Evolutionary conservation across 2,797 vertebrate genomes (phyloP).

Genomic region (Typhlichthys eigenmanni): DNA sequence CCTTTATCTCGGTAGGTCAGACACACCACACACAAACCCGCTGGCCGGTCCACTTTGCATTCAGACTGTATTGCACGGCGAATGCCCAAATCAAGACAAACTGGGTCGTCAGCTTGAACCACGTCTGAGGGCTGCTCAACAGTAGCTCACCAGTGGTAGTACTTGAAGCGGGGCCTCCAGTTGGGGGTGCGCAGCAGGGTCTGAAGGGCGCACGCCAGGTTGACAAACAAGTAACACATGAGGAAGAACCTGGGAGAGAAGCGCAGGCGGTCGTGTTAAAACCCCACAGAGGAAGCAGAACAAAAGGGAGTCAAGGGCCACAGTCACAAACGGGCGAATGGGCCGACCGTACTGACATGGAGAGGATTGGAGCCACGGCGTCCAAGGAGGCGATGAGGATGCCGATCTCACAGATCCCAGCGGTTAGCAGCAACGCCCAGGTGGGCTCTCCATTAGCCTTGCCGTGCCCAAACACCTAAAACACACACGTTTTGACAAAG

Average conservation of each 20-base stretch:
- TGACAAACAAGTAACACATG: constrained; percentile 91
- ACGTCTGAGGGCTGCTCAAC: too few relatives aligned
- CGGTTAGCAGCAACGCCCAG: constrained; percentile 92
- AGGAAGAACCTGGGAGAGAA: constrained; percentile 83
- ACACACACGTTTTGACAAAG: neutral
- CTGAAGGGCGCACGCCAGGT: constrained; percentile 88
- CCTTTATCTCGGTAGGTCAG: too few relatives aligned
- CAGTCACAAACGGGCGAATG: neutral
- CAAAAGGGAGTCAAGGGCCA: neutral
- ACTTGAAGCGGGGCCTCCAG: constrained; percentile 64
- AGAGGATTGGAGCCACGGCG: constrained; percentile 93
- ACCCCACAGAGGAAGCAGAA: constrained; percentile 4
- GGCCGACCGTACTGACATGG: constrained; percentile 82
- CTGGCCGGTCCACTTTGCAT: too few relatives aligned
- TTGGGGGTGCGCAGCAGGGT: constrained; percentile 83
- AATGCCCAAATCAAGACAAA: too few relatives aligned
- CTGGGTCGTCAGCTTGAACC: too few relatives aligned
- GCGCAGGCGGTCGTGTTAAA: neutral
- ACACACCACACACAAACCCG: too few relatives aligned
- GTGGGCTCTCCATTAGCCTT: constrained; percentile 71
- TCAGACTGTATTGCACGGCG: too few relatives aligned
- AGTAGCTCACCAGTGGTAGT: constrained; percentile 56
- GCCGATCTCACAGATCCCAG: constrained; percentile 91
- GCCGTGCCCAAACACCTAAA: too few relatives aligned
- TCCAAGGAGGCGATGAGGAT: constrained; percentile 96